phyloP scores from a whole-genome alignment of 37 sponge, comb jelly and placozoan species.

The Cladorhizidae sp. region DNA sequence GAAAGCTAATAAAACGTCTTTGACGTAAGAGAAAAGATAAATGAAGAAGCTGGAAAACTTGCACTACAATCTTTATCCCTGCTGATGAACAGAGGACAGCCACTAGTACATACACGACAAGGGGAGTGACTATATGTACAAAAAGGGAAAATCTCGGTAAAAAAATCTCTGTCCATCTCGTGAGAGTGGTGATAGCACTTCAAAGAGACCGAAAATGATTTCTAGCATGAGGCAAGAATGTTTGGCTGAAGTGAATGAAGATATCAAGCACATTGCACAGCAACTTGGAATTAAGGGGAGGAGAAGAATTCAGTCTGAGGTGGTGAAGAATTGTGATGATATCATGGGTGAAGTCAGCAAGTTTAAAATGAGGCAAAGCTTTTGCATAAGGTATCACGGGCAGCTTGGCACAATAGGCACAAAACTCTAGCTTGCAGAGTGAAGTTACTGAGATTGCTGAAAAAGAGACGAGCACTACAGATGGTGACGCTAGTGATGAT shows the following conservation, averaged over 20 bases:
- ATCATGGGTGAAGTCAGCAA: not conserved
- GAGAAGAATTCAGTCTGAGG: not conserved
- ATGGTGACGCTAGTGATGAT: too few species aligned
- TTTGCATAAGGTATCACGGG: not conserved
- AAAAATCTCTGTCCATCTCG: not conserved
- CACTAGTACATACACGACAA: not conserved
- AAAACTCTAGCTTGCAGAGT: not conserved
- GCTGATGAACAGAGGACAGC: not conserved
- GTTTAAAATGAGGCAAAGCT: not conserved
- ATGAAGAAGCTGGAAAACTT: not conserved
- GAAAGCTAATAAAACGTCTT: not conserved
- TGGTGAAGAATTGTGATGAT: not conserved
- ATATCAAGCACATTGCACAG: not conserved
- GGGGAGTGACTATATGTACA: not conserved
- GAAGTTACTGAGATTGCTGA: not conserved
- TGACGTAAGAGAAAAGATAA: not conserved
- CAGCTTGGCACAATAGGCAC: not conserved
- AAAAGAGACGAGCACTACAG: not conserved
- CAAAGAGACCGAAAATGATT: not conserved
- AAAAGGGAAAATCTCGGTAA: not conserved
- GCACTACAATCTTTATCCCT: not conserved
- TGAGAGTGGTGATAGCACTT: not conserved
- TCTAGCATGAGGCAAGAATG: not conserved
- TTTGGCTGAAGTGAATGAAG: constrained; percentile 1
- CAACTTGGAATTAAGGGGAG: not conserved